Base-by-base conservation (phyloP, 2,888 invertebrate species). In the Lomographa bimaculata region DNA sequence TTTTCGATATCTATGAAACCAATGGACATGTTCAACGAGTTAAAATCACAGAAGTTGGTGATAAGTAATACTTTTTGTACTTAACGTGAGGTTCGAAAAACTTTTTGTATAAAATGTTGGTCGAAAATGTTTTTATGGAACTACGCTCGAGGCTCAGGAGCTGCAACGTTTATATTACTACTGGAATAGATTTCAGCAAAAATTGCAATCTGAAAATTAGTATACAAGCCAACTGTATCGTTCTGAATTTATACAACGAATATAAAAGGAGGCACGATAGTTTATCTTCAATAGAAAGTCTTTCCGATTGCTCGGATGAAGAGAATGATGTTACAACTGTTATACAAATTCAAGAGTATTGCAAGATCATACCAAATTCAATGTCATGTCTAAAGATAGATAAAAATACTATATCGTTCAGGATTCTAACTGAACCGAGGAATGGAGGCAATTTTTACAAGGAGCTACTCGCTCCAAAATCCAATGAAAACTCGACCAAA, bases 1-100 rank as follows among this genome's bases (percentile, higher is more conserved):
- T 97, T 9, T 94, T 93, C 60, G 87, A 91, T 21, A 87, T 92
- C 37, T 93, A 93, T 55, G 91, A 92, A 63, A 89, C 91, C 5
- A 89, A 91, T 52, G 92, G 92, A 42, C 64, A 87, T 66, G 63
- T 90, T 55, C 69, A 86, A 63, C 74, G 83, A 74, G 74, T 80
- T 46, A 83, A 68, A 38, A 65, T 71, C 46, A 63, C 46, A 2
- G 66, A 79, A 47, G 57, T 77, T 30, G 76, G 75, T 47, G 77
- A 80, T 67, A 79, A 79, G 64, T 80, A 81, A 68, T 28, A n/a
- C 16, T 34, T 32, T 46, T 33, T 30, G 30, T 8, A 23, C 32
- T 35, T 19, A 47, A 45, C 52, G 54, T 53, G 26, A 32, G 14
- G 29, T 23, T 21, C 7, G 2, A 1, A 7, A 7, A 10, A 1